Evolutionary conservation across 2,797 vertebrate species (phyloP).

Genomic region (Falco biarmicus): DNA sequence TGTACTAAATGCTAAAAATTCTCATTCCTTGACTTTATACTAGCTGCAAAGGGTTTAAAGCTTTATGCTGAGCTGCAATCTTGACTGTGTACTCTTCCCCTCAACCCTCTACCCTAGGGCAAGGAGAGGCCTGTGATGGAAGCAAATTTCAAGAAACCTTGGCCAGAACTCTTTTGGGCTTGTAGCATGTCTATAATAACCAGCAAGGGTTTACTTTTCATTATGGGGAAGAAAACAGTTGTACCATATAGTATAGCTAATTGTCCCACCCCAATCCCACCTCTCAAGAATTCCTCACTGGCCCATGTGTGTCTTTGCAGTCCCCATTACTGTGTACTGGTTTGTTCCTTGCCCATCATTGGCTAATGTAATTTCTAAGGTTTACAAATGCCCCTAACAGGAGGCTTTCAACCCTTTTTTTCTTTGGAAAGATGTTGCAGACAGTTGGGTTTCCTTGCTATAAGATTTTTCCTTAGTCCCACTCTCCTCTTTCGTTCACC

Average conservation of each 20-base stretch:
- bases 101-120: not conserved
- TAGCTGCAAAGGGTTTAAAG: not conserved
- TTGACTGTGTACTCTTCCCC: not conserved
- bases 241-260: not conserved
- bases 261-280: not conserved
- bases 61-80: not conserved
- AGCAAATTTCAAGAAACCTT: not conserved
- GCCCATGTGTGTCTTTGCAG: not conserved
- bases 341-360: not conserved
- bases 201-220: not conserved
- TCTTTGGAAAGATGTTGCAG: not conserved
- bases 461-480: not conserved
- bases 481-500: not conserved
- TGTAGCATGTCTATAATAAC: not conserved
- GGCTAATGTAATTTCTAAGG: not conserved
- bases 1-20: not conserved
- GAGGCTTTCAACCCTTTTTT: not conserved
- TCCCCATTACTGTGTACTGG: not conserved
- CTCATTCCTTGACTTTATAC: not conserved
- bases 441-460: not conserved
- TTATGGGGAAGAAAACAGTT: not conserved
- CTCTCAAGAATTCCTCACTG: not conserved
- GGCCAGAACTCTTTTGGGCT: not conserved
- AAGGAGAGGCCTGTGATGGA: not conserved
- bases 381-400: not conserved